A percentile compares a stretch with the other conserved stretches of the same genome.
Evolutionary conservation across 2,888 invertebrate genomes (phyloP).

Genomic region (Sipha maydis): DNA sequence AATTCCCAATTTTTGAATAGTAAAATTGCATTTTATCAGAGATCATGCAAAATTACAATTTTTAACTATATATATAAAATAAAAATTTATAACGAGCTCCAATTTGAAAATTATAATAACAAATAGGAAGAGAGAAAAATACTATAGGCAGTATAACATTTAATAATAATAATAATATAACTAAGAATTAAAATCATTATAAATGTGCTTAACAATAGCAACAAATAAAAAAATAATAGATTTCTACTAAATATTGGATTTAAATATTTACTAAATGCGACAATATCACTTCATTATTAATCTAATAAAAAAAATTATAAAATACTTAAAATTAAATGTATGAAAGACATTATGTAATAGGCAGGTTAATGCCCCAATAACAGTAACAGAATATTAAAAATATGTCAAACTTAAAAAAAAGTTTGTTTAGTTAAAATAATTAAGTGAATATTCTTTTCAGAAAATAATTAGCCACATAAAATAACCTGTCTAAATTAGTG

Average conservation of each 20-base stretch:
- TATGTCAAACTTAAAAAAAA: conserved; percentile 10
- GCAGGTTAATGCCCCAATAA: conserved; percentile 29
- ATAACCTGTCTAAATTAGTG: neutral
- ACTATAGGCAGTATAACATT: conserved; percentile 35
- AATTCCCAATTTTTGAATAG: conserved; percentile 2
- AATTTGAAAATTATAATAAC: conserved; percentile 24
- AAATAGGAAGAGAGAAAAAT: conserved; percentile 28
- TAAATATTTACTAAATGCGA: conserved; percentile 40
- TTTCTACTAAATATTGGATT: conserved; percentile 14
- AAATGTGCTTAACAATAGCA: conserved; percentile 29
- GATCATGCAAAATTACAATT: neutral
- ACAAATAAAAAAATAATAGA: conserved; percentile 8
- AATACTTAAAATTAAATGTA: conserved; percentile 42
- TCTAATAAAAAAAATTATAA: conserved; percentile 9
- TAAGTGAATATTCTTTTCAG: conserved; percentile 12
- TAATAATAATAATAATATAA: conserved; percentile 15
- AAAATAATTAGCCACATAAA: too few species aligned
- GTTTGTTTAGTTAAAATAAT: neutral
- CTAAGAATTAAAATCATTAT: conserved; percentile 32
- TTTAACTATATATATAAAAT: neutral
- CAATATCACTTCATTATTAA: conserved; percentile 17
- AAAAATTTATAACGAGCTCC: neutral
- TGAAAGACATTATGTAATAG: conserved; percentile 52
- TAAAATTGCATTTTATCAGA: conserved; percentile 9
- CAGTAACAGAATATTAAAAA: conserved; percentile 35